Conservation (phyloP, 2,888 invertebrate species). For the Desoria tigrina region DNA sequence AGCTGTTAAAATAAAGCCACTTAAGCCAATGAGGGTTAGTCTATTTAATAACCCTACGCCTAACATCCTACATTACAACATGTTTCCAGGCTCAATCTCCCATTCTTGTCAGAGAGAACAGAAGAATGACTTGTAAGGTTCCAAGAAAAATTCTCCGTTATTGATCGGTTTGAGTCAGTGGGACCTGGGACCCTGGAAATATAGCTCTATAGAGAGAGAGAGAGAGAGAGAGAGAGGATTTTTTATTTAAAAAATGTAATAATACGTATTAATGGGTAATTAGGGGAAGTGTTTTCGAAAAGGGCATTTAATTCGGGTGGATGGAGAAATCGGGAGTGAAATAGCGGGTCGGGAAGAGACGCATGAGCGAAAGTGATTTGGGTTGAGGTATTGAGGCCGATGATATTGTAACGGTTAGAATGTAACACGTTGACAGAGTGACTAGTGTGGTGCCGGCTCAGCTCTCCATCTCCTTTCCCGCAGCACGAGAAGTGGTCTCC, state of each 20-base stretch:
- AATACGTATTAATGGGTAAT: not conserved
- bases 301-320: slow-evolving; percentile 3
- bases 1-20: too few species aligned
- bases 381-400: not conserved
- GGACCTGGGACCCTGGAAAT: too few species aligned
- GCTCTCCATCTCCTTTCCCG: not conserved
- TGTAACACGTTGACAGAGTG: slow-evolving; percentile 46
- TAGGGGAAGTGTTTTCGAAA: not conserved
- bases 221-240: not conserved
- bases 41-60: too few species aligned
- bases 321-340: not conserved
- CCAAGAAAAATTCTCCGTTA: too few species aligned
- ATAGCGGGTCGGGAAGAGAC: slow-evolving; percentile 14
- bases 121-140: too few species aligned
- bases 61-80: too few species aligned
- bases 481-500: not conserved
- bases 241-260: not conserved
- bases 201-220: too few species aligned
- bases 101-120: too few species aligned
- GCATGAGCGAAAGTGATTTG: too few species aligned
- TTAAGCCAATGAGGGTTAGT: too few species aligned
- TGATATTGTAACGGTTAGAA: slow-evolving; percentile 44
- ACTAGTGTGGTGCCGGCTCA: slow-evolving; percentile 28
- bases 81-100: too few species aligned
- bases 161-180: too few species aligned